Percentiles rank a stretch among this genome's conserved stretches.
Evolutionary conservation across 1,140 invertebrate species (phyloP).

Genomic region (Drosophila simulans): DNA sequence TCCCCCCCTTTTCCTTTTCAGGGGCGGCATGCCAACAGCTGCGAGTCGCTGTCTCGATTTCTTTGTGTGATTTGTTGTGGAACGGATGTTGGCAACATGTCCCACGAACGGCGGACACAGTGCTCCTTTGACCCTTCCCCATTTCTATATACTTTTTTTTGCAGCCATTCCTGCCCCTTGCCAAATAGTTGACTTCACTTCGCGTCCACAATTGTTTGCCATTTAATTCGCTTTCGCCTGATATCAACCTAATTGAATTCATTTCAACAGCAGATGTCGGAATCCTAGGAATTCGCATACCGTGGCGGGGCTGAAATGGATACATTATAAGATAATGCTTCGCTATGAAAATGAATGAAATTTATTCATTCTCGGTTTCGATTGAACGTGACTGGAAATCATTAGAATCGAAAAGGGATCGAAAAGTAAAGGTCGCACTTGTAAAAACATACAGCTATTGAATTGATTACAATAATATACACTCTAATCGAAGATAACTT

Average conservation of each 20-base stretch:
- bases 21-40: slow-evolving; percentile 47
- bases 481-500: neutral
- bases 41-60: slow-evolving; percentile 43
- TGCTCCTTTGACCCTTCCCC: slow-evolving; percentile 26
- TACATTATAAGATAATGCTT: slow-evolving; percentile 29
- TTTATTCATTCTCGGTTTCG: slow-evolving; percentile 43
- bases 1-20: slow-evolving; percentile 11
- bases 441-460: slow-evolving; percentile 23
- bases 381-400: slow-evolving; percentile 36
- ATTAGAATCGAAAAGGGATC: slow-evolving; percentile 7
- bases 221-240: slow-evolving; percentile 36
- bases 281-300: slow-evolving; percentile 16
- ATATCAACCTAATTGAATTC: slow-evolving; percentile 49
- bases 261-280: slow-evolving; percentile 31
- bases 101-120: slow-evolving; percentile 59
- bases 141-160: slow-evolving; percentile 2
- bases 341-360: slow-evolving; percentile 23
- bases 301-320: slow-evolving; percentile 16
- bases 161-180: slow-evolving; percentile 11
- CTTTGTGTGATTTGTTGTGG: slow-evolving; percentile 63
- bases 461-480: slow-evolving; percentile 2
- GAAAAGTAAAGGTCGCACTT: slow-evolving; percentile 13
- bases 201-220: slow-evolving; percentile 31
- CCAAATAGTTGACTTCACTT: slow-evolving; percentile 29
- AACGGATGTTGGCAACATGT: slow-evolving; percentile 74